Conservation (phyloP, 2,113 vertebrate species). For the Vanacampus margaritifer region DNA sequence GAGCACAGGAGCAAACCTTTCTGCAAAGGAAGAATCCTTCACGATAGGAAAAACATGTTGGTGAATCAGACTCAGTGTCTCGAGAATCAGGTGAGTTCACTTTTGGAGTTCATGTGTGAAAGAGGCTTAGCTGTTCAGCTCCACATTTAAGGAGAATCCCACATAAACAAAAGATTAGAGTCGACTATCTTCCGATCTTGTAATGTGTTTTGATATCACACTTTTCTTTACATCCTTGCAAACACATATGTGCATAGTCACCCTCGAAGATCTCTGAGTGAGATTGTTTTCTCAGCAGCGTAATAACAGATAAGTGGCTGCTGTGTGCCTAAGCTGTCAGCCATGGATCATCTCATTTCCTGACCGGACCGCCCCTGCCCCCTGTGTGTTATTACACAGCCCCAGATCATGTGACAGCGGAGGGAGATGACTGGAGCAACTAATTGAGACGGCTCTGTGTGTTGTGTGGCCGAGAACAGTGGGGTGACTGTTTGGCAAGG, state of each 20-base stretch:
- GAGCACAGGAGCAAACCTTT: background rate
- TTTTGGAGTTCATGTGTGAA: slow-evolving; percentile 4
- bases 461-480: slow-evolving; percentile 52
- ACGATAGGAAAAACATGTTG: background rate
- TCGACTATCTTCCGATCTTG: slow-evolving; percentile 16
- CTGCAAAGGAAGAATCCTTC: background rate
- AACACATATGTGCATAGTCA: background rate
- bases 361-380: slow-evolving; percentile 47
- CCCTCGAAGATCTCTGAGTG: slow-evolving; percentile 3
- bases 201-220: slow-evolving; percentile 32
- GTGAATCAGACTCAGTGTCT: background rate
- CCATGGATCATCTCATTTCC: slow-evolving; percentile 71
- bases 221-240: slow-evolving; percentile 19
- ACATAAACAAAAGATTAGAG: background rate
- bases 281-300: slow-evolving; percentile 45
- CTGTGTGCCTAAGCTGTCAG: slow-evolving; percentile 61
- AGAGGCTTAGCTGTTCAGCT: slow-evolving; percentile 1
- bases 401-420: slow-evolving; percentile 47
- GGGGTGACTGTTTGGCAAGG: slow-evolving; percentile 60
- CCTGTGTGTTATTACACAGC: slow-evolving; percentile 65
- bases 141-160: background rate
- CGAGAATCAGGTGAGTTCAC: slow-evolving; percentile 5
- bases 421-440: slow-evolving; percentile 50
- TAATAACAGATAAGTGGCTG: slow-evolving; percentile 63
- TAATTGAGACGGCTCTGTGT: slow-evolving; percentile 54